Percentiles rank a stretch among this genome's conserved stretches.
Conservation (phyloP, 2,888 invertebrate species). For the Heliconius hortense region DNA sequence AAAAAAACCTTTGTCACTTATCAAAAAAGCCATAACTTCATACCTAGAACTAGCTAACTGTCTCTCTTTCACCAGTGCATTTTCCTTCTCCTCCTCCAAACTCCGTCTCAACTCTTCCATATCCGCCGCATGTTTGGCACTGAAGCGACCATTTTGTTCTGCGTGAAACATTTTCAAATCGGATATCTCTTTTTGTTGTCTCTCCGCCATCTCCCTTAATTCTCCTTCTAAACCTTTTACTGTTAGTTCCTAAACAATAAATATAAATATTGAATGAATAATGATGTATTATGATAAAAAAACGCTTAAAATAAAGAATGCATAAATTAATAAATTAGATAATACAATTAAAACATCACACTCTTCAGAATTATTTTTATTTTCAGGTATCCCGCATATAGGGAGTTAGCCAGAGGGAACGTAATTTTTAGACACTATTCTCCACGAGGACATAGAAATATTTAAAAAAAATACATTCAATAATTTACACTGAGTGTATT, state of each 20-base stretch:
- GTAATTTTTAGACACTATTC: too few species aligned
- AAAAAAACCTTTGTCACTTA: too few species aligned
- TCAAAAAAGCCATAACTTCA: neutral
- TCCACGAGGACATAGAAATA: too few species aligned
- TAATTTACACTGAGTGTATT: too few species aligned
- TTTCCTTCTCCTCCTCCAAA: slow-evolving; percentile 69
- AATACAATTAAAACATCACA: too few species aligned
- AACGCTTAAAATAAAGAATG: neutral
- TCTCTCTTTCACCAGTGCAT: slow-evolving; percentile 70
- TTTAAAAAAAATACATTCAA: too few species aligned
- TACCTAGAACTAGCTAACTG: slow-evolving; percentile 73
- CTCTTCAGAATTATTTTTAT: too few species aligned
- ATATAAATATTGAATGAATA: neutral
- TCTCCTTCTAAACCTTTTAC: slow-evolving; percentile 94
- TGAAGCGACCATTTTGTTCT: slow-evolving; percentile 64
- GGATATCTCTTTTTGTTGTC: slow-evolving; percentile 85
- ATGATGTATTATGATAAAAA: neutral
- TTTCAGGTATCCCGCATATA: too few species aligned
- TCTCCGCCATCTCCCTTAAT: slow-evolving; percentile 88
- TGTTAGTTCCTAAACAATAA: slow-evolving; percentile 84
- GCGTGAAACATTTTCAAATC: slow-evolving; percentile 75
- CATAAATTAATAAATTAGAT: neutral
- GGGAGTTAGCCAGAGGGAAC: too few species aligned
- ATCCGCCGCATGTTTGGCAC: slow-evolving; percentile 70
- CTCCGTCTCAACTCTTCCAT: slow-evolving; percentile 81